These are phyloP conservation scores for Zygogramma bicolorata DNA, from an alignment of 2,888 invertebrate genomes.

Conservation along the genomic window DNA sequence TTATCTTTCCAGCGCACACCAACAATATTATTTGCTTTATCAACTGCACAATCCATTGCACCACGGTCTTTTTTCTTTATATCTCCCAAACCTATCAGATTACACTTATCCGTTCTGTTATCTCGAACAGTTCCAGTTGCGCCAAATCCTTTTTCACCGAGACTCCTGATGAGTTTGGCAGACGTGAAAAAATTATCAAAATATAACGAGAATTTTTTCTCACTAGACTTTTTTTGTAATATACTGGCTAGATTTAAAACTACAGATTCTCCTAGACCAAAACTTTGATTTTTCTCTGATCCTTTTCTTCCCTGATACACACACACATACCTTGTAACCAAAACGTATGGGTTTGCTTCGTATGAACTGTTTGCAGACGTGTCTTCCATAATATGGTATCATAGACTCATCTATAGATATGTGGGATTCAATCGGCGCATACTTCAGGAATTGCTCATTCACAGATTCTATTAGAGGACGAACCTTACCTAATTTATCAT, in stretches of 20 bases:
- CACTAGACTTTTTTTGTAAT: neutral
- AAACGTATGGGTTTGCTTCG: slow-evolving; percentile 6
- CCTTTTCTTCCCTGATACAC: slow-evolving; percentile 5
- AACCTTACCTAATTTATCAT: slow-evolving; percentile 3
- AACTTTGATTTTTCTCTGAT: neutral
- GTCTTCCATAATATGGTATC: slow-evolving; percentile 11
- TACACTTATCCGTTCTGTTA: slow-evolving; percentile 17
- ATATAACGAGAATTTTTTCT: neutral
- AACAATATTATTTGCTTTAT: neutral
- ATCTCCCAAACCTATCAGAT: neutral
- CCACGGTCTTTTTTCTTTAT: slow-evolving; percentile 7
- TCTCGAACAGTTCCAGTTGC: slow-evolving; percentile 22
- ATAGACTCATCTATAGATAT: slow-evolving; percentile 15
- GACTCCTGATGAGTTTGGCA: neutral
- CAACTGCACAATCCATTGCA: neutral
- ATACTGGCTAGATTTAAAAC: neutral
- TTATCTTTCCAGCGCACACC: neutral
- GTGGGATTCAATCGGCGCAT: neutral
- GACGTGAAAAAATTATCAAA: neutral
- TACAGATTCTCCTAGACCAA: slow-evolving; percentile 9
- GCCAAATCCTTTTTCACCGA: neutral
- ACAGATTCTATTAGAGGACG: neutral
- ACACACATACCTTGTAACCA: neutral
- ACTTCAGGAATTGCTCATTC: neutral
- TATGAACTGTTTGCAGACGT: slow-evolving; percentile 16